Base-by-base conservation (phyloP, 1,140 invertebrate genomes). In the Zaprionus gabonicus region DNA sequence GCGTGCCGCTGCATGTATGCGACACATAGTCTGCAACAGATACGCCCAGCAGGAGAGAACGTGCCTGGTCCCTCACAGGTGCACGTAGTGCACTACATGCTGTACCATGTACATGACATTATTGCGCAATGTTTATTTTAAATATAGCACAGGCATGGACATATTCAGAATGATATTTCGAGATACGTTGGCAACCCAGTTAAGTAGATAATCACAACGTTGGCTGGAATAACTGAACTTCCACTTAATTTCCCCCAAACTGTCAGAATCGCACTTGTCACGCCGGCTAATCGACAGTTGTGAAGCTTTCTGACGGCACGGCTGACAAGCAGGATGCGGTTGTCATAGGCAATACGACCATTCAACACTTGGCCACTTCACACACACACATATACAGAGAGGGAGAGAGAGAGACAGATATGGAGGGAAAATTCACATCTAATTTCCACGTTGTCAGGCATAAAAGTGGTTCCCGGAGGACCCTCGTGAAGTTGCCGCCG, bases 391-490 rank as follows among this genome's bases (percentile, higher is more conserved):
- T 13, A 23, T 9, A 34, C 4, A 44, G 17, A 15, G 17, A 59
- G 17, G 2, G 17, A 59, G 5, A 23, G 4, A 31, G 3, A 27
- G 41, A 15, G 38, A 4, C 41, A 3, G 17, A 15, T 9, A 17
- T 3, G n/a, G 34, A 28, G 31, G 12, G 20, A 12, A 51, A 25
- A 51, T 27, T 28, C 28, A 36, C 25, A 75, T 53, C 53, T 58
- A 75, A 75, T 75, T 75, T 75, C 53, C 51, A 58, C 57, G 67
- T 64, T 75, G 72, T 64, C 67, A 75, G 53, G 58, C 67, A 58
- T 25, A 10, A 71, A 44, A 58, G 72, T 57, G 51, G 51, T 20
- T 56, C 20, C 12, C 34, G 9, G 38, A 57, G 66, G 38, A 31
- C 23, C 0, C n/a, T 56, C 56, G 23, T 73, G 49, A 27, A 55